Base-by-base conservation (phyloP, 2,113 vertebrate species). In the Typhlomys cinereus region DNA sequence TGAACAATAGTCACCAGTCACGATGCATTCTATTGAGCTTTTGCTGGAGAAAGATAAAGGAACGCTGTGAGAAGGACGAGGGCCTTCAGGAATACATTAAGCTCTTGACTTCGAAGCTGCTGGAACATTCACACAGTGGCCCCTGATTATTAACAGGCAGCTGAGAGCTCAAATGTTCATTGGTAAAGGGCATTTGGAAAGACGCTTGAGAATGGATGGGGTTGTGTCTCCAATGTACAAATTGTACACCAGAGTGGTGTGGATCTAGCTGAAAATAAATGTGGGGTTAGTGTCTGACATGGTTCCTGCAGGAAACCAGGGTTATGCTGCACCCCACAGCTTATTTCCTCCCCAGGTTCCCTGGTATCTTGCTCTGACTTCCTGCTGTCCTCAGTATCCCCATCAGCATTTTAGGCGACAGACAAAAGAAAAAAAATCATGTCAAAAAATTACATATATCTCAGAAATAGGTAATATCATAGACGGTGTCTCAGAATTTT, bases 1-100 rank as follows among this genome's bases (percentile, higher is more conserved):
- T 41, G 73, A 81, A 71, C 36, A 86, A 78, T 52, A 92, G 75
- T 71, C 75, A 67, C 67, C 23, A 73, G 59, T 87, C 67, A 76
- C 4, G 31, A 79, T 78, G 93, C 82, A 73, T 89, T 91, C 82
- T 23, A 79, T 85, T 50, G 31, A 76, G 46, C n/a, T 95, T 90
- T 94, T 89, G 80, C 80, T 80, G 57, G 80, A 70, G 48, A 82
- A 41, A 88, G 67, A 87, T 57, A 61, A 86, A 69, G 36, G 34
- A 52, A 44, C 34, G 1, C 4, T 15, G 31, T 13, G 57, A 82
- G 79, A 93, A 57, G 85, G 73, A 57, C 78, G 74, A 84, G 36
- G 52, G 6, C 7, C 73, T 94, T 85, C 23, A 54, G 54, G 62
- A 25, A 4, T 70, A 18, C 8, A 34, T 46, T 80, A 85, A 89